These are phyloP conservation scores for Amiota minor DNA, from an alignment of 2,888 invertebrate species.

Conservation along the genomic window DNA sequence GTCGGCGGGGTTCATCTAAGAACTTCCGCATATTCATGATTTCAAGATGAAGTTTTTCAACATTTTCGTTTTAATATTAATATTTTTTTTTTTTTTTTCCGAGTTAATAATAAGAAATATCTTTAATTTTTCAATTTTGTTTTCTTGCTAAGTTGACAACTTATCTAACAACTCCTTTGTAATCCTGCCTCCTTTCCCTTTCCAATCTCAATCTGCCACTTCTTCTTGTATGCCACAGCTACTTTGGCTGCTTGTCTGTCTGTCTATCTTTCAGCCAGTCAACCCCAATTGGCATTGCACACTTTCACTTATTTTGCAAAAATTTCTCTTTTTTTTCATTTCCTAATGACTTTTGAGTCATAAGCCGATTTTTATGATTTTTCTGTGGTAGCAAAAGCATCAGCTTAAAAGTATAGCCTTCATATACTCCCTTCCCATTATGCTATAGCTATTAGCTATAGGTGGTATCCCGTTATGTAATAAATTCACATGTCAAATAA, in stretches of 20 bases:
- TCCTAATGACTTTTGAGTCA: neutral
- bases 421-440: too few relatives aligned
- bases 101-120: neutral
- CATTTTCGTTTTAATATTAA: too few relatives aligned
- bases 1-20: too few relatives aligned
- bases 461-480: too few relatives aligned
- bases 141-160: conserved; percentile 10
- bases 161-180: neutral
- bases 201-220: too few relatives aligned
- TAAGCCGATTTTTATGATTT: neutral
- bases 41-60: too few relatives aligned
- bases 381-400: neutral
- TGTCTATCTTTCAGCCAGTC: neutral
- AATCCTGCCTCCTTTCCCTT: too few relatives aligned
- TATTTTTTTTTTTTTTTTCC: too few relatives aligned
- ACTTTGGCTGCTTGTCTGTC: neutral
- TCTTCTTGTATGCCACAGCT: neutral
- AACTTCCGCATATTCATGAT: too few relatives aligned
- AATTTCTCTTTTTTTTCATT: neutral
- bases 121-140: neutral
- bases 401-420: too few relatives aligned
- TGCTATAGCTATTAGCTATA: too few relatives aligned
- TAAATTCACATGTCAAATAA: too few relatives aligned
- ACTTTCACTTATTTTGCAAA: neutral
- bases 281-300: neutral